Evolutionary conservation across 2,888 invertebrate genomes (phyloP).

Genomic region (Plebejus anna): DNA sequence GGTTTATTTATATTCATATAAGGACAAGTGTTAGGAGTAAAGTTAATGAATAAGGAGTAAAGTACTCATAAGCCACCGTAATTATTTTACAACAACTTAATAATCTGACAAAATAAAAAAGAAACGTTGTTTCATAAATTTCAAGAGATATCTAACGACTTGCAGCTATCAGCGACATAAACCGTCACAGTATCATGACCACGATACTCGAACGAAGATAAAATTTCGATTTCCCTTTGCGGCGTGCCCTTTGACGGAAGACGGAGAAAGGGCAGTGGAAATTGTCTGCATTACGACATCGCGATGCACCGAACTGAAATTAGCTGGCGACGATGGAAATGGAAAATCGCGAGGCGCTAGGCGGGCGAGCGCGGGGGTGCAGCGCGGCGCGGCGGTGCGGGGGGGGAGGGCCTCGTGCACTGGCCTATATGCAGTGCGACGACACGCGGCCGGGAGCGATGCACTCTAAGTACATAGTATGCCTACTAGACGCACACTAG

Average conservation of each 20-base stretch:
- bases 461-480: conserved; percentile 72
- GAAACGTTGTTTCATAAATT: background rate
- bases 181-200: conserved; percentile 26
- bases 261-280: conserved; percentile 64
- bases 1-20: too few relatives aligned
- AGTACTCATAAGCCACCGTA: background rate
- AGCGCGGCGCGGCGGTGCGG: conserved; percentile 35
- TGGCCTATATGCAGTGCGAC: conserved; percentile 80
- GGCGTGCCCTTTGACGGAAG: conserved; percentile 54
- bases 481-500: conserved; percentile 67
- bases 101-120: conserved; percentile 3
- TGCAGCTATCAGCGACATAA: background rate
- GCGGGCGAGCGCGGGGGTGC: conserved; percentile 42
- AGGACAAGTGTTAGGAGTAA: too few relatives aligned
- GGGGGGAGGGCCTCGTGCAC: conserved; percentile 68
- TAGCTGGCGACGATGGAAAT: conserved; percentile 70
- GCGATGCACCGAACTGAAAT: conserved; percentile 55
- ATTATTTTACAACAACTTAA: background rate
- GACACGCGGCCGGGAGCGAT: conserved; percentile 79
- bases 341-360: conserved; percentile 74
- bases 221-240: conserved; percentile 33
- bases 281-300: conserved; percentile 65
- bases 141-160: background rate
- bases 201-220: conserved; percentile 28
- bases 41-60: too few relatives aligned